Evolutionary conservation across 2,888 invertebrate genomes (phyloP).

Genomic region (Lasiommata megera): DNA sequence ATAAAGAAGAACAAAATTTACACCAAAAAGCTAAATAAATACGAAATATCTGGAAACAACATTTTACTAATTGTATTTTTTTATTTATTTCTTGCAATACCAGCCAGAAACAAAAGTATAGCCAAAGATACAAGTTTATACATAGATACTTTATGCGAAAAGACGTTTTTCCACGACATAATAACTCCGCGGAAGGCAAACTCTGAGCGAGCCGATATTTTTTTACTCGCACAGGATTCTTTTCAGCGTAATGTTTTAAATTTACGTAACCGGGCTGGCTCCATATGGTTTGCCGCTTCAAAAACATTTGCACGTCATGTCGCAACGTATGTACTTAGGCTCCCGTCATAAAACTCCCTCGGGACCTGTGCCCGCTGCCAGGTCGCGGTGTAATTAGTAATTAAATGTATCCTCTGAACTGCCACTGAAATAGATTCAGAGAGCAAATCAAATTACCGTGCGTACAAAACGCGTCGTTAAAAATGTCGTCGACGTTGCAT

Average conservation of each 20-base stretch:
- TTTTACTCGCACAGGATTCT: not conserved
- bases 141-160: no score
- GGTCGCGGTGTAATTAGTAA: slow-evolving; percentile 17
- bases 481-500: no score
- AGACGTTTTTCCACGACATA: no score
- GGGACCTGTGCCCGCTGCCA: slow-evolving; percentile 17
- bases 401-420: slow-evolving; percentile 23
- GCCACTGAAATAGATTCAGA: slow-evolving; percentile 7
- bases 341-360: slow-evolving; percentile 20
- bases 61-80: no score
- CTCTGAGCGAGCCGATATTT: no score
- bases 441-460: not conserved
- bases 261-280: not conserved
- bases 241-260: not conserved
- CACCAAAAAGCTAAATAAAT: no score
- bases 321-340: slow-evolving; percentile 9
- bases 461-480: not conserved
- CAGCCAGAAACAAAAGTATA: no score
- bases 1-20: no score
- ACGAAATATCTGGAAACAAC: no score
- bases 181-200: no score
- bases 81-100: no score
- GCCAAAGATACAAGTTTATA: no score
- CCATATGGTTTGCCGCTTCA: not conserved
- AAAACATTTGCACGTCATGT: slow-evolving; percentile 13